Conservation (phyloP, 2,113 vertebrate species). For the Rhea americana region DNA sequence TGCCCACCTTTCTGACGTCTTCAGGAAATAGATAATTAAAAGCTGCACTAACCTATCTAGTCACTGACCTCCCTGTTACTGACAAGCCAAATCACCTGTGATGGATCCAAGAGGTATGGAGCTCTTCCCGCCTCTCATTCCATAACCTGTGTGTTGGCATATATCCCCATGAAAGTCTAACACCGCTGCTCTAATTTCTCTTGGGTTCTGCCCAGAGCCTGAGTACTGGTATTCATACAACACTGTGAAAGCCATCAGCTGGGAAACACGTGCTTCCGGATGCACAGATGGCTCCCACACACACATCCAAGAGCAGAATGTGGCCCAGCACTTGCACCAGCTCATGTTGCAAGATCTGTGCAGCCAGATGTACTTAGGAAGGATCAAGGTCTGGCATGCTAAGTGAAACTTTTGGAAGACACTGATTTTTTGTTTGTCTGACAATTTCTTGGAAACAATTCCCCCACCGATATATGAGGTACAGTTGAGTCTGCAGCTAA, state of each 20-base stretch:
- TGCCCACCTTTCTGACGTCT: accelerated
- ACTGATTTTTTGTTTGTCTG: neutral
- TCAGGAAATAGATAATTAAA: neutral
- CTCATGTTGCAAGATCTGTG: neutral
- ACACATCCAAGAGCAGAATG: neutral
- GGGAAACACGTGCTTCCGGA: neutral
- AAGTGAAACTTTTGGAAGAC: neutral
- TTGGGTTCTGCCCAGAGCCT: neutral
- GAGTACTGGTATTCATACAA: neutral
- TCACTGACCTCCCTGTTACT: neutral
- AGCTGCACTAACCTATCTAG: neutral
- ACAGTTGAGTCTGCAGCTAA: accelerated
- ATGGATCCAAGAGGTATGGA: neutral
- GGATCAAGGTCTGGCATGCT: neutral
- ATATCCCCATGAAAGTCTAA: neutral
- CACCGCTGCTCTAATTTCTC: neutral
- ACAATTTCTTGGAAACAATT: neutral
- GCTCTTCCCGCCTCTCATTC: neutral
- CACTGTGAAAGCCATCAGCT: neutral
- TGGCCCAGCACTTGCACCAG: neutral
- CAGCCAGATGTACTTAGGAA: neutral
- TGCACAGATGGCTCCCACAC: accelerated
- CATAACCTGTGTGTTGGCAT: neutral
- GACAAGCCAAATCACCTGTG: neutral
- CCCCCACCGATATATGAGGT: neutral